Evolutionary conservation across 2,113 vertebrate genomes (phyloP).

Genomic region (Pungitius pungitius): DNA sequence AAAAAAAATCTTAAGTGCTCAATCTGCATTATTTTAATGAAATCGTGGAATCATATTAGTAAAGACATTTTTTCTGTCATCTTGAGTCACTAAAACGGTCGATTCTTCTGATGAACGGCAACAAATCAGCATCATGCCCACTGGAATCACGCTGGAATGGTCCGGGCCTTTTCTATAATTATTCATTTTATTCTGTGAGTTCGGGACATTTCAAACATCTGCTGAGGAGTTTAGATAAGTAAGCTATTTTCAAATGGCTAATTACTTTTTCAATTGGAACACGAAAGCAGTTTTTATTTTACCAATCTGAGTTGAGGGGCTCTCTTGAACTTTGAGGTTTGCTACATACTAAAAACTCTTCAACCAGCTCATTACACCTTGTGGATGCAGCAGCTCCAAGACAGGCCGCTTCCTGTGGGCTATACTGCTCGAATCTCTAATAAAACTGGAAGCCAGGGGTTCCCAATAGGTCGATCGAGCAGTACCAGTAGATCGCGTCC

Average conservation of each 20-base stretch:
- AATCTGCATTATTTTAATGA: slow-evolving; percentile 34
- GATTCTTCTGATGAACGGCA: slow-evolving; percentile 4
- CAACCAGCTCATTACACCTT: not conserved
- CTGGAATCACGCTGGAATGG: not conserved
- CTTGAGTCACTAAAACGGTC: slow-evolving; percentile 15
- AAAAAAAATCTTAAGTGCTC: slow-evolving; percentile 18
- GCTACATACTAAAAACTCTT: not conserved
- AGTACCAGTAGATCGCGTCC: no score
- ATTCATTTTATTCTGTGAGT: not conserved
- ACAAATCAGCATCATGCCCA: not conserved
- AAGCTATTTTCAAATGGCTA: not conserved
- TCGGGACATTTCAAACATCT: not conserved
- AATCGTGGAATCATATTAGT: slow-evolving; percentile 40
- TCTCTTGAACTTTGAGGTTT: not conserved
- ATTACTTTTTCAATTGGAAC: not conserved
- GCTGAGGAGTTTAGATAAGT: not conserved
- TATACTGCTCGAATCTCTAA: not conserved
- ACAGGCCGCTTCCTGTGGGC: not conserved
- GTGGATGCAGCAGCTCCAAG: not conserved
- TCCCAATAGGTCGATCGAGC: no score
- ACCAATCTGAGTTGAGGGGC: not conserved
- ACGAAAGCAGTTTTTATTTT: not conserved
- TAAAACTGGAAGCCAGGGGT: no score
- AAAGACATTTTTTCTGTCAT: slow-evolving; percentile 26
- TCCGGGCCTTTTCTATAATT: not conserved